A percentile compares a stretch with the other conserved stretches of the same genome.
Evolutionary conservation across 2,888 invertebrate genomes (phyloP).

Genomic region (Drosophila paucipuncta): DNA sequence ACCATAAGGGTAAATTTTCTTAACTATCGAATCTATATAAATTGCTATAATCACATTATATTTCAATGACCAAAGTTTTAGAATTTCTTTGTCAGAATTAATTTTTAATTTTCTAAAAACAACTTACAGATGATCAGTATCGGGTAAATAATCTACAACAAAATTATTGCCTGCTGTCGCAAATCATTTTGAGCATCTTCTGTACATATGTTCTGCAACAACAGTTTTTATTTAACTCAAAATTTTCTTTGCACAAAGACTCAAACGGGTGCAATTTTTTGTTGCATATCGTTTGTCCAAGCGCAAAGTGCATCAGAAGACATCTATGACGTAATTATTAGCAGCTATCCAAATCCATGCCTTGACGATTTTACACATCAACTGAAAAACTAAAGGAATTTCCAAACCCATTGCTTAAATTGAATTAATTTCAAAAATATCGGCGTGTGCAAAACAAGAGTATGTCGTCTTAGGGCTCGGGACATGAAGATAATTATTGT

Average conservation of each 20-base stretch:
- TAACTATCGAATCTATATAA: background rate
- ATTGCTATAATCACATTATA: background rate
- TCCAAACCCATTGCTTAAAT: background rate
- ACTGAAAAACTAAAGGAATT: background rate
- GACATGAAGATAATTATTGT: background rate
- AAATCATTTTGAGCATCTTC: background rate
- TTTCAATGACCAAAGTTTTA: background rate
- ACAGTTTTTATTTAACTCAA: background rate
- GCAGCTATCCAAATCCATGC: background rate
- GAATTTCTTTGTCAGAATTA: background rate
- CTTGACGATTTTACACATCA: background rate
- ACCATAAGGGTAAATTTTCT: background rate
- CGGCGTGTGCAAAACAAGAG: background rate
- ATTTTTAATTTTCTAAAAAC: background rate
- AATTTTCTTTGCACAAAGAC: background rate
- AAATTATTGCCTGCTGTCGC: background rate
- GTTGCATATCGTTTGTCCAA: background rate
- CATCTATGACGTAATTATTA: background rate
- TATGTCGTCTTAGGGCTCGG: background rate
- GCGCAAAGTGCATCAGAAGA: background rate
- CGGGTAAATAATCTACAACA: background rate
- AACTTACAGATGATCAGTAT: background rate
- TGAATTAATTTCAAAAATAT: background rate
- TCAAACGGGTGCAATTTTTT: background rate
- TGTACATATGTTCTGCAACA: background rate